phyloP scores from a whole-genome alignment of 2,113 vertebrate species.

The Sialia sialis region DNA sequence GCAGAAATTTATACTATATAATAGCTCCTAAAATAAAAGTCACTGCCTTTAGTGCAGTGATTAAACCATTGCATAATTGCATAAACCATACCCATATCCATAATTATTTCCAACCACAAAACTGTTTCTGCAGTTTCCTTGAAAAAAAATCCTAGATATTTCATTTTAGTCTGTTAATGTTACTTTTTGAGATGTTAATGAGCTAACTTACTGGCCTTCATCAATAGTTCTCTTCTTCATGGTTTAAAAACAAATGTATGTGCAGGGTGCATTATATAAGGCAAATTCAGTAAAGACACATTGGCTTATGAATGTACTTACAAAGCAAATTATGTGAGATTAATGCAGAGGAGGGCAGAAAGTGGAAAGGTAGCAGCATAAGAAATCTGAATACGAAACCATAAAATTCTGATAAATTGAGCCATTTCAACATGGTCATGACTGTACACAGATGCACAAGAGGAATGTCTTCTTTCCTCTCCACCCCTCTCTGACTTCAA shows the following conservation, averaged over 20 bases:
- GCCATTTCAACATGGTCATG: not conserved
- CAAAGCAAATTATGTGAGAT: not conserved
- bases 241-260: not conserved
- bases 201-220: not conserved
- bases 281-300: not conserved
- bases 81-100: not conserved
- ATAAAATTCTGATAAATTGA: not conserved
- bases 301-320: not conserved
- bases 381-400: not conserved
- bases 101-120: not conserved
- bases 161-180: not conserved
- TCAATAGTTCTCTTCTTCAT: not conserved
- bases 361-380: not conserved
- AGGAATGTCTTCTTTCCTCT: not conserved
- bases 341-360: not conserved
- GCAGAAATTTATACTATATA: not conserved
- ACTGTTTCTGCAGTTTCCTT: not conserved
- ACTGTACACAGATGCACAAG: not conserved
- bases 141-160: not conserved
- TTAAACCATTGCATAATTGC: not conserved
- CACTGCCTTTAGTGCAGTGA: not conserved
- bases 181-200: not conserved
- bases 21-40: not conserved
- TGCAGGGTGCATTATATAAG: not conserved
- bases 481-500: not conserved